Conservation (phyloP, 2,888 invertebrate species). For the Heteromurus nitidus region DNA sequence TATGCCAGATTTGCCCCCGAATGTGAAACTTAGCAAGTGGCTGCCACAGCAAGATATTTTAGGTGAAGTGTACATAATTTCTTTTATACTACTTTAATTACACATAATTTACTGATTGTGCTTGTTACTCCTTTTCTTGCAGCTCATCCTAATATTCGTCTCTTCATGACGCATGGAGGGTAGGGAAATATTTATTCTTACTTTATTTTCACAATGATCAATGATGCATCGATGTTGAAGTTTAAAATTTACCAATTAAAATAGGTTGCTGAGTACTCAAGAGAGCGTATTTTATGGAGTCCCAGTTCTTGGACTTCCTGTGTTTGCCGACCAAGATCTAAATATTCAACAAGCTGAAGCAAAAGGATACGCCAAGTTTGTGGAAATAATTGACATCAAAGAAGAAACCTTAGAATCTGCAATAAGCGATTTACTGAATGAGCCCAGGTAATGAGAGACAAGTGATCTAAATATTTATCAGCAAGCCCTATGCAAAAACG, state of each 20-base stretch:
- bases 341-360: slow-evolving; percentile 39
- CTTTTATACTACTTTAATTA: no score
- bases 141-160: slow-evolving; percentile 78
- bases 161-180: slow-evolving; percentile 83
- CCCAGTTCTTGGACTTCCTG: slow-evolving; percentile 78
- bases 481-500: not conserved
- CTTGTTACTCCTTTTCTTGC: slow-evolving; percentile 80
- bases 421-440: slow-evolving; percentile 43
- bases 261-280: slow-evolving; percentile 76
- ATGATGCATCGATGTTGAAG: not conserved
- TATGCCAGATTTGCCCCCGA: slow-evolving; percentile 80
- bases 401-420: slow-evolving; percentile 44
- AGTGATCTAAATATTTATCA: not conserved
- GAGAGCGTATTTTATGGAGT: slow-evolving; percentile 81
- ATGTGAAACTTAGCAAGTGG: slow-evolving; percentile 81
- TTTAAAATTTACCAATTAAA: not conserved
- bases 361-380: slow-evolving; percentile 36
- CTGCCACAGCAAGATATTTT: slow-evolving; percentile 79
- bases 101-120: no score
- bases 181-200: slow-evolving; percentile 74
- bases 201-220: no score
- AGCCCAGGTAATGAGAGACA: slow-evolving; percentile 21
- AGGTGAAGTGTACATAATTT: not conserved
- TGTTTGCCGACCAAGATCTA: slow-evolving; percentile 29
- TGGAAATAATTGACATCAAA: slow-evolving; percentile 39